A percentile compares a stretch with the other conserved stretches of the same genome.
phyloP scores from a whole-genome alignment of 2,797 vertebrate genomes.

The Leptodactylus fallax region DNA sequence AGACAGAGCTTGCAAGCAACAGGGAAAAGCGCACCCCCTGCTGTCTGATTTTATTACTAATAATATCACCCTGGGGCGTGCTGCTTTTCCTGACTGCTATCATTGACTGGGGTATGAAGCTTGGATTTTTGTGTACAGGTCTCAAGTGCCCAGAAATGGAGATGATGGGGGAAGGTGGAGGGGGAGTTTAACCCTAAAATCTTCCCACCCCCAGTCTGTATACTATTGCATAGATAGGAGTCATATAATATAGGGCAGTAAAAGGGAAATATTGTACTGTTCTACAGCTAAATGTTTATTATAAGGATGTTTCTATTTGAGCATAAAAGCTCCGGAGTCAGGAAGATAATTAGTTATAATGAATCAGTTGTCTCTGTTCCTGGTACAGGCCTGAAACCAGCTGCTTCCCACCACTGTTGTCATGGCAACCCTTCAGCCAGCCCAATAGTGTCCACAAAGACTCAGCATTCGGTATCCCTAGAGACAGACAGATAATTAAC shows the following conservation, averaged over 20 bases:
- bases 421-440: slow-evolving; percentile 40
- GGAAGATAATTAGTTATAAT: slow-evolving; percentile 11
- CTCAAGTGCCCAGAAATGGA: background rate
- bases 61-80: background rate
- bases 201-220: background rate
- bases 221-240: background rate
- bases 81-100: background rate
- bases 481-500: slow-evolving; percentile 1
- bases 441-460: background rate
- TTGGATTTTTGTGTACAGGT: background rate
- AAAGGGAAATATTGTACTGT: background rate
- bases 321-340: slow-evolving; percentile 13
- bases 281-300: background rate
- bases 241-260: background rate
- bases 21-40: background rate
- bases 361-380: slow-evolving; percentile 23
- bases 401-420: slow-evolving; percentile 43
- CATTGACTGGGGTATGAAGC: background rate
- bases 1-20: no score
- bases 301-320: background rate
- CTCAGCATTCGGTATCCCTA: background rate
- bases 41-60: background rate
- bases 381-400: slow-evolving; percentile 33
- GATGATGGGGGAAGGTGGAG: background rate
- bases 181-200: background rate